Percentiles rank a stretch among this genome's conserved stretches.
Evolutionary conservation across 2,797 vertebrate genomes (phyloP).

Genomic region (Kryptolebias ocellatus): DNA sequence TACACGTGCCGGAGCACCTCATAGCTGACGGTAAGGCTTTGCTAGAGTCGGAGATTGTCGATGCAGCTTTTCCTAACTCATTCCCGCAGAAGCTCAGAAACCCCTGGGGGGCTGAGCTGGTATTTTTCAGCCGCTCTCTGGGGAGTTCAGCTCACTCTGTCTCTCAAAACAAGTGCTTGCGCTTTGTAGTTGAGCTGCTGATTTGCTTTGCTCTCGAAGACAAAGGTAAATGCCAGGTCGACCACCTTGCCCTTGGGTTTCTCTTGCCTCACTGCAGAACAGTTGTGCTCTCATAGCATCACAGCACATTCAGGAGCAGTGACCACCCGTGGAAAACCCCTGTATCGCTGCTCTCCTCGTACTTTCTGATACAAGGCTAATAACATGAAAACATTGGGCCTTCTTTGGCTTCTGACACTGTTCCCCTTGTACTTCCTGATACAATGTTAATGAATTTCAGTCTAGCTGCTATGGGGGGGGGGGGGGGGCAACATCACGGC

Average conservation of each 20-base stretch:
- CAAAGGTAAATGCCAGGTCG: conserved; percentile 70
- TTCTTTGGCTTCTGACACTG: conserved; percentile 34
- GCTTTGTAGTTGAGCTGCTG: conserved; percentile 29
- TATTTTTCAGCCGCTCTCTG: conserved; percentile 36
- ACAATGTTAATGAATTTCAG: conserved; percentile 57
- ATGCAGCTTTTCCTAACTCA: conserved; percentile 20
- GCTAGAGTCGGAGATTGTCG: conserved; percentile 9
- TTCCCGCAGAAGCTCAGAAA: conserved; percentile 9
- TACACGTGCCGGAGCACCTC: conserved; percentile 97
- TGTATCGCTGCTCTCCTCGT: conserved; percentile 42
- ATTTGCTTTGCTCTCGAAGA: conserved; percentile 56
- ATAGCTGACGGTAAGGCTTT: conserved; percentile 91
- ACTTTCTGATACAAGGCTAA: conserved; percentile 41
- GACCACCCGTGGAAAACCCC: conserved; percentile 49
- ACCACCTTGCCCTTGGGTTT: conserved; percentile 28
- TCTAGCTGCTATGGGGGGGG: conserved; percentile 53
- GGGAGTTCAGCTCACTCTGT: conserved; percentile 29
- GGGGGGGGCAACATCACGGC: neutral
- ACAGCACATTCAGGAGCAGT: conserved; percentile 60
- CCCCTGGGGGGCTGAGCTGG: conserved; percentile 47
- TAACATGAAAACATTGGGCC: neutral
- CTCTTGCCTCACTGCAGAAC: conserved; percentile 43
- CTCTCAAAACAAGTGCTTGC: conserved; percentile 25
- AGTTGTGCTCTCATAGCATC: conserved; percentile 72
- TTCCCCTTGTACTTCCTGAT: conserved; percentile 40